Conservation (phyloP, 2,888 invertebrate genomes). For the Alcis repandata region DNA sequence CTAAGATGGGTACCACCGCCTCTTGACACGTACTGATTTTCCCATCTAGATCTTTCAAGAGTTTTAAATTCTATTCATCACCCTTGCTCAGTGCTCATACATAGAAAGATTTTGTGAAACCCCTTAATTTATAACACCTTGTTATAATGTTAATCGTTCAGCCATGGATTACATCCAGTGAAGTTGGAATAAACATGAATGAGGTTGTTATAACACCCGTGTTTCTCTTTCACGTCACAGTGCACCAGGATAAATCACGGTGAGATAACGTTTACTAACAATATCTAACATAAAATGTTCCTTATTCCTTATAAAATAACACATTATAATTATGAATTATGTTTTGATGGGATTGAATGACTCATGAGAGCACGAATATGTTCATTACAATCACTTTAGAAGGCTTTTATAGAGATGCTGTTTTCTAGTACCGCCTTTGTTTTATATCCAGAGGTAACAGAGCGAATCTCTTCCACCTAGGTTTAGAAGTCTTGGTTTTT, state of each 20-base stretch:
- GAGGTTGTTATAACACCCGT: slow-evolving; percentile 5
- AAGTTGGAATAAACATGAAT: slow-evolving; percentile 14
- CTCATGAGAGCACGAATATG: no score
- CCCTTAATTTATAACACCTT: slow-evolving; percentile 15
- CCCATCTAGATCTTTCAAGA: no score
- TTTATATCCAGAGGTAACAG: no score
- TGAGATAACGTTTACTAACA: slow-evolving; percentile 14
- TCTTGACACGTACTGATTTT: no score
- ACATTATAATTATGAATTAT: neutral
- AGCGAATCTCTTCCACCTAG: no score
- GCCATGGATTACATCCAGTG: slow-evolving; percentile 5
- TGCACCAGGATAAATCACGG: slow-evolving; percentile 4
- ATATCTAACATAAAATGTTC: slow-evolving; percentile 1
- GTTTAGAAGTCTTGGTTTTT: no score
- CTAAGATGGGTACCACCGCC: no score
- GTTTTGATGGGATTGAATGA: neutral
- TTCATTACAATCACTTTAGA: no score
- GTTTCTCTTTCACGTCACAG: neutral
- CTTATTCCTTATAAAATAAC: no score
- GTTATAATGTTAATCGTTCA: slow-evolving; percentile 15
- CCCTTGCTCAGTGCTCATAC: neutral
- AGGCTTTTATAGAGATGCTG: no score
- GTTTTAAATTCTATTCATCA: neutral
- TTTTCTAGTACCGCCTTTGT: no score
- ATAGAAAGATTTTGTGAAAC: neutral